Evolutionary conservation across 2,797 vertebrate genomes (phyloP), one percentile per base, ranked within the genome.

Genomic region (Lutjanus campechanus): DNA sequence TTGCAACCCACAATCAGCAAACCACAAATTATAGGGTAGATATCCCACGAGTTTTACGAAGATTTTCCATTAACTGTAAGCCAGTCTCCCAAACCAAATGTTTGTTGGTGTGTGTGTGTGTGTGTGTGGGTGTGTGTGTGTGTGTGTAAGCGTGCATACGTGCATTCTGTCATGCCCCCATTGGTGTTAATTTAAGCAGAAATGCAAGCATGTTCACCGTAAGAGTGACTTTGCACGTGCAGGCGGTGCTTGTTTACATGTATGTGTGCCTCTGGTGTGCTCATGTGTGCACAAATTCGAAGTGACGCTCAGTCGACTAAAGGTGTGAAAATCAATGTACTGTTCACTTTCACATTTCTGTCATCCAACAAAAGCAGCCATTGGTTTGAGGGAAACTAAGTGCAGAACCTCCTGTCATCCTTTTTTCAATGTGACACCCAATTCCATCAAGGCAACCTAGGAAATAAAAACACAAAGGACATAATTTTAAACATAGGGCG

Each of bases 11-110:
- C 85, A 89, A 79, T 88, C 79, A 85, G 85, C 85, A 84, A 89
- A 88, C 94, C 92, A 90, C 93, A 92, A 94, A 93, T 95, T 89
- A 92, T 74, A 88, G 89, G 83, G 85, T 86, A 82, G 77, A 85
- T 79, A 58, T 93, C 86, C 90, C 87, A 82, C 51, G 81, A 89
- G 91, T 89, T 89, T 90, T 85, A 90, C 90, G 77, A 89, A 92
- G 83, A 91, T 89, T 95, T 95, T 94, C 93, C 92, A 85, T 92
- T 83, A 89, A 81, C 88, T 87, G 69, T 53, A 81, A 88, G 71
- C 79, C 50, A 77, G 66, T 84, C 77, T 85, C 80, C 86, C 41
- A 22, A 80, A 85, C 68, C n/a, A 44, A 53, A 78, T 83, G 79
- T 85, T 58, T 88, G 64, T 77, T 36, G 74, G 58, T 77, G 25